These are phyloP conservation scores for Halcyon senegalensis DNA, from an alignment of 2,113 vertebrate genomes.

Conservation along the genomic window DNA sequence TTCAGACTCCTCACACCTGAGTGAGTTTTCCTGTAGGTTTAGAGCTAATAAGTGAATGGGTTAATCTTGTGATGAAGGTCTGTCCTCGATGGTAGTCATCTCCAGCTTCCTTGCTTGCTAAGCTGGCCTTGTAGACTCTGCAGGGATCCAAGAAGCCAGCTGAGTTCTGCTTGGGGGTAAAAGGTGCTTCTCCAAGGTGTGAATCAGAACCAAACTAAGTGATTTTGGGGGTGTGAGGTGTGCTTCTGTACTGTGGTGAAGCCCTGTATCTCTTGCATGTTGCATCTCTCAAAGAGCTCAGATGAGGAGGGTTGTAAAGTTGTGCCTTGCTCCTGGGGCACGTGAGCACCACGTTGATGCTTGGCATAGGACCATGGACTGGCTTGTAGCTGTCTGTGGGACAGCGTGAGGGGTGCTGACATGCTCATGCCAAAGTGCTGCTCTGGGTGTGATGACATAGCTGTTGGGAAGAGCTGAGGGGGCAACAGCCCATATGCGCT, in stretches of 20 bases:
- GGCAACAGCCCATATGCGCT: no score
- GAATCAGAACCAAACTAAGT: background rate
- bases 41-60: background rate
- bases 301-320: background rate
- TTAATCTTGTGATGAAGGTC: background rate
- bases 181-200: background rate
- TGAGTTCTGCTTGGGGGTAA: background rate
- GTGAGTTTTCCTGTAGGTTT: background rate
- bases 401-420: fast-evolving
- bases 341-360: fast-evolving
- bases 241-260: background rate
- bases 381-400: background rate
- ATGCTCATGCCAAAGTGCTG: background rate
- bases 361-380: fast-evolving
- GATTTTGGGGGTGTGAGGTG: background rate
- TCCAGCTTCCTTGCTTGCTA: background rate
- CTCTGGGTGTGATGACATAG: background rate
- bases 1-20: background rate
- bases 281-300: background rate
- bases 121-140: background rate
- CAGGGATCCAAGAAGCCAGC: background rate
- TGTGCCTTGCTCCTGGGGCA: background rate
- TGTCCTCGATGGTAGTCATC: background rate
- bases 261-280: background rate
- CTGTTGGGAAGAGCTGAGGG: background rate